phyloP scores from a whole-genome alignment of 2,888 invertebrate genomes.

The Xylota segnis region DNA sequence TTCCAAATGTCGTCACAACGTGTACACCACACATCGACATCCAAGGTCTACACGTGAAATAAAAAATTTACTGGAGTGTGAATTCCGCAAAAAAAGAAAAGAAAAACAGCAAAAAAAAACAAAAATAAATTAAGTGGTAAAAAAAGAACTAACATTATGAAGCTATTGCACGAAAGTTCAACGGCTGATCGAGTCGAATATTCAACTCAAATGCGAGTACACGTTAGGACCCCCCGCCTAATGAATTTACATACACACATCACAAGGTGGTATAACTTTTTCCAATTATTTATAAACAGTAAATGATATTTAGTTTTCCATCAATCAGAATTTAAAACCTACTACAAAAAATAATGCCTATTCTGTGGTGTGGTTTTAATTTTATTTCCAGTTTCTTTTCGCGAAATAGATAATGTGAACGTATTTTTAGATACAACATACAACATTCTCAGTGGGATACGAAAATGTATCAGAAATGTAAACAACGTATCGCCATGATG shows the following conservation, averaged over 20 bases:
- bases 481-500: constrained; percentile 52
- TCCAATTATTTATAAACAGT: constrained; percentile 45
- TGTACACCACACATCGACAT: neutral
- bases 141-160: constrained; percentile 11
- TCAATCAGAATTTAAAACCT: constrained; percentile 50
- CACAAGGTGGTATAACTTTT: constrained; percentile 25
- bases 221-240: constrained; percentile 17
- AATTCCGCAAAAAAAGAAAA: constrained; percentile 43
- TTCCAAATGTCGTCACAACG: constrained; percentile 51
- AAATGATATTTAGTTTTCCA: constrained; percentile 50
- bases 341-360: constrained; percentile 27
- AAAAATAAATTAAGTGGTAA: constrained; percentile 46
- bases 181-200: constrained; percentile 30
- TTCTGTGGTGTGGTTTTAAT: neutral
- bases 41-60: constrained; percentile 60
- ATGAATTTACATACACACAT: constrained; percentile 5
- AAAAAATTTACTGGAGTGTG: constrained; percentile 54
- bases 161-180: constrained; percentile 37
- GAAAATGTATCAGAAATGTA: constrained; percentile 38
- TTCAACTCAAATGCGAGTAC: neutral
- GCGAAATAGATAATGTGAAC: constrained; percentile 35
- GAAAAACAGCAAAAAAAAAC: constrained; percentile 17
- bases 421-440: constrained; percentile 43
- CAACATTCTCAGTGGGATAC: constrained; percentile 16
- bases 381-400: constrained; percentile 18